Percentiles rank a stretch among this genome's conserved stretches.
Conservation (phyloP, 2,797 vertebrate species). For the Eulemur rubriventer region DNA sequence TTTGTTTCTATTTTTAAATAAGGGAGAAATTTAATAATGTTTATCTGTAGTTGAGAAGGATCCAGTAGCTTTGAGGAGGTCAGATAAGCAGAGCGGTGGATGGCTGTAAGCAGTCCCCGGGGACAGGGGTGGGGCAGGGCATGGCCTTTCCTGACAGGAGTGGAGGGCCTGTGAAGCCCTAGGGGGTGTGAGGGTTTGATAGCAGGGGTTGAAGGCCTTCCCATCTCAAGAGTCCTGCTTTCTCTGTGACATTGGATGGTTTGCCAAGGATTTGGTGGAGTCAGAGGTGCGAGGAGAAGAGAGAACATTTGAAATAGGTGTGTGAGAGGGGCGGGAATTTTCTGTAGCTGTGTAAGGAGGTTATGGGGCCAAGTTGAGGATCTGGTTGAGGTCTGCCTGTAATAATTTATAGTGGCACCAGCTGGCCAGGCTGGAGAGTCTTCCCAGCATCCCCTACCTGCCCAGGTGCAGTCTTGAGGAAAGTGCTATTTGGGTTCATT, state of each 20-base stretch:
- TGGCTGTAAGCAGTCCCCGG: background rate
- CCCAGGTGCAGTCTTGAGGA: background rate
- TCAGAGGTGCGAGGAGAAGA: background rate
- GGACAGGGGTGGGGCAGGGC: background rate
- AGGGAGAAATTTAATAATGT: background rate
- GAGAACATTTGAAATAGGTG: background rate
- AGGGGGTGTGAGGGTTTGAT: background rate
- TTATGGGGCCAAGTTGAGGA: background rate
- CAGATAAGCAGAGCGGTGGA: background rate
- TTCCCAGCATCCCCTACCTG: background rate
- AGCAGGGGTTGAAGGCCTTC: background rate
- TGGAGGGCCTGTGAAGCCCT: background rate
- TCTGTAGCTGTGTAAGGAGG: background rate
- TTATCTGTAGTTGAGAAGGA: background rate
- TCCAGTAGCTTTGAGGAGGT: background rate
- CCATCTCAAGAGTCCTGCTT: background rate
- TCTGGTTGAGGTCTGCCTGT: background rate
- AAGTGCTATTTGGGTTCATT: background rate
- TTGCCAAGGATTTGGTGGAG: background rate
- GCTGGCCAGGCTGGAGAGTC: background rate
- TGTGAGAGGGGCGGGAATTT: background rate
- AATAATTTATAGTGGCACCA: background rate
- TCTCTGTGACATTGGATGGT: background rate
- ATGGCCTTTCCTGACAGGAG: background rate
- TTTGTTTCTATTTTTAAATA: background rate